Conservation (phyloP, 2,888 invertebrate genomes). For the Coremacera marginata region DNA sequence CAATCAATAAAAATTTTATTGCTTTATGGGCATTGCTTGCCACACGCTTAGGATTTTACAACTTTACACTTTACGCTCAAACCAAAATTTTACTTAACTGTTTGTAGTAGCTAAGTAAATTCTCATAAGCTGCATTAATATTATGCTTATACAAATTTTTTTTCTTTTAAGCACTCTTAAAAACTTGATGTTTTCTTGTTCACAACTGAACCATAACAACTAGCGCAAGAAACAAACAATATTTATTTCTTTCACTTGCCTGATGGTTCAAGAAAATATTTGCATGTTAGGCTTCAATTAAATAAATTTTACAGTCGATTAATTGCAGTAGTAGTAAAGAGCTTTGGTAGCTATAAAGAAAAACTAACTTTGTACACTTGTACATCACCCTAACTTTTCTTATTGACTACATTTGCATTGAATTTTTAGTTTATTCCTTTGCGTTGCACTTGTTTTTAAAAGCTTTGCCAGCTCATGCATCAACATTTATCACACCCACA, state of each 20-base stretch:
- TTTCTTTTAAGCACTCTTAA: too few relatives aligned
- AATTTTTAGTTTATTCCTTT: neutral
- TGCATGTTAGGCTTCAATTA: constrained; percentile 30
- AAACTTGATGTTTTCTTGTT: too few relatives aligned
- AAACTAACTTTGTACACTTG: neutral
- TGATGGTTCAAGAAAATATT: neutral
- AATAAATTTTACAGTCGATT: constrained; percentile 27
- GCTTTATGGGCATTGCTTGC: too few relatives aligned
- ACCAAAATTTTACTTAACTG: too few relatives aligned
- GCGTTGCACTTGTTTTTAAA: neutral
- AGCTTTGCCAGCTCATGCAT: neutral
- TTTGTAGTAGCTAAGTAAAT: too few relatives aligned
- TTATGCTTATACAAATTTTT: too few relatives aligned
- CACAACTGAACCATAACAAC: neutral
- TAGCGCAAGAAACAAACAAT: neutral
- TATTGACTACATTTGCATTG: neutral
- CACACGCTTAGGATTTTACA: too few relatives aligned
- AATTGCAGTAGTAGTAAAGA: constrained; percentile 5
- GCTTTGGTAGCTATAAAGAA: neutral
- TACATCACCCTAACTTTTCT: neutral
- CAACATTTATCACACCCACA: neutral
- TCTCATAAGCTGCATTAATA: too few relatives aligned
- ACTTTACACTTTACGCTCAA: too few relatives aligned
- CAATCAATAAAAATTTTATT: too few relatives aligned
- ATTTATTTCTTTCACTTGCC: neutral